These are phyloP conservation scores for Danio albolineatus DNA, from an alignment of 2,797 vertebrate genomes.

Conservation along the genomic window DNA sequence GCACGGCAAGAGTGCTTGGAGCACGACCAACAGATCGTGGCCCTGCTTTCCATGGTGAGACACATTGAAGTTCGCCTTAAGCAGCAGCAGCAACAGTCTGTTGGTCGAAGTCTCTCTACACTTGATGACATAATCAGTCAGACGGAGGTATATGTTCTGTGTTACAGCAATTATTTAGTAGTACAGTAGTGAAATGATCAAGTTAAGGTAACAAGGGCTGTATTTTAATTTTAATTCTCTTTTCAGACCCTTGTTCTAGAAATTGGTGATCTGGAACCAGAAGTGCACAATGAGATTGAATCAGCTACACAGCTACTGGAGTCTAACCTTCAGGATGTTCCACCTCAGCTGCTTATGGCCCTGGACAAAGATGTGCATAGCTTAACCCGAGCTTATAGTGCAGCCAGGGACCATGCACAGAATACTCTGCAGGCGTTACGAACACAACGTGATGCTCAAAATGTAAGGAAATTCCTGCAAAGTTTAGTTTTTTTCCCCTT, in stretches of 20 bases:
- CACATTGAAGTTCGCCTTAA: slow-evolving; percentile 90
- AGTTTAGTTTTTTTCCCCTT: neutral
- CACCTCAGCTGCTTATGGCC: slow-evolving; percentile 87
- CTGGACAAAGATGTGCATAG: slow-evolving; percentile 92
- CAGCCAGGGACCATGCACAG: slow-evolving; percentile 77
- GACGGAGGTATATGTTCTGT: slow-evolving; percentile 80
- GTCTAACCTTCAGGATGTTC: slow-evolving; percentile 83
- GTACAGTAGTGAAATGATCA: neutral
- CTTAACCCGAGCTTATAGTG: slow-evolving; percentile 85
- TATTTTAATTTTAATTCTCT: neutral
- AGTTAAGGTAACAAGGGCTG: neutral
- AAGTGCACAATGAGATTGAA: slow-evolving; percentile 83
- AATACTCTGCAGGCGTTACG: slow-evolving; percentile 79
- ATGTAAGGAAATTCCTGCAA: slow-evolving; percentile 74
- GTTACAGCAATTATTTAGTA: neutral
- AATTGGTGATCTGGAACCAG: slow-evolving; percentile 83
- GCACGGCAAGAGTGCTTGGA: slow-evolving; percentile 89
- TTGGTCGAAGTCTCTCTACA: slow-evolving; percentile 75
- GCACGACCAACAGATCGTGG: slow-evolving; percentile 87
- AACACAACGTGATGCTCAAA: slow-evolving; percentile 75
- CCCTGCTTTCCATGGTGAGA: slow-evolving; percentile 88
- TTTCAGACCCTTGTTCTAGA: slow-evolving; percentile 84
- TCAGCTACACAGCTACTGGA: slow-evolving; percentile 80
- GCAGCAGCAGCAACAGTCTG: slow-evolving; percentile 82
- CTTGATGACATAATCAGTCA: slow-evolving; percentile 85